A percentile compares a stretch with the other conserved stretches of the same genome.
These are phyloP conservation scores for Cheilosia urbana DNA, from an alignment of 2,888 invertebrate species.

Conservation along the genomic window DNA sequence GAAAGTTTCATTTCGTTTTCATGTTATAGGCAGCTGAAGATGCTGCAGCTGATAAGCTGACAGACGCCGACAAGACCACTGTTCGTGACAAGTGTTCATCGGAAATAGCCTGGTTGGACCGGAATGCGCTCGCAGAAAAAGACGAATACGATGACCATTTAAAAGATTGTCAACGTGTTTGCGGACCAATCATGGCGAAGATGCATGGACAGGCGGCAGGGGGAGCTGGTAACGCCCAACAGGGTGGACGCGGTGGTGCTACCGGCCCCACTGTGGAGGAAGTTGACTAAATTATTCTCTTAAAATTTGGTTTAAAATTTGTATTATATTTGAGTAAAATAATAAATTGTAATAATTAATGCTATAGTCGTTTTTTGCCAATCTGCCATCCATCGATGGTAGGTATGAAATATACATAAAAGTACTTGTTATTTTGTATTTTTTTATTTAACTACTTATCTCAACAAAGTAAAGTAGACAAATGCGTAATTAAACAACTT, in stretches of 20 bases:
- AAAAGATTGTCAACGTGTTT: conserved; percentile 90
- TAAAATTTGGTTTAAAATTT: too few relatives aligned
- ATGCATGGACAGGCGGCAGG: conserved; percentile 87
- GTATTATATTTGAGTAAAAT: too few relatives aligned
- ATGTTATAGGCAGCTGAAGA: conserved; percentile 86
- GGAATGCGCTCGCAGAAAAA: conserved; percentile 90
- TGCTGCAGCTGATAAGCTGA: conserved; percentile 87
- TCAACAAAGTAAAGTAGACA: too few relatives aligned
- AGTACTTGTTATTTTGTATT: too few relatives aligned
- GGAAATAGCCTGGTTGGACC: conserved; percentile 92
- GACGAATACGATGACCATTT: conserved; percentile 91
- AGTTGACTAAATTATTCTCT: conserved; percentile 85
- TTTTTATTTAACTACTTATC: too few relatives aligned
- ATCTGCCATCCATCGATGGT: too few relatives aligned
- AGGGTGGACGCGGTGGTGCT: conserved; percentile 81
- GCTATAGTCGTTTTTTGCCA: too few relatives aligned
- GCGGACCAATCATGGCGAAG: conserved; percentile 92
- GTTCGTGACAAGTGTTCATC: conserved; percentile 89
- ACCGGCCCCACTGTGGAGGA: conserved; percentile 89
- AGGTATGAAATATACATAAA: too few relatives aligned
- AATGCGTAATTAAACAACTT: too few relatives aligned
- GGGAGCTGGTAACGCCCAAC: conserved; percentile 87
- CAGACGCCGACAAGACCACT: conserved; percentile 88
- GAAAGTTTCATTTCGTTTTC: background rate
- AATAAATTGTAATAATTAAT: too few relatives aligned